Percentiles rank a stretch among this genome's conserved stretches.
phyloP scores from a whole-genome alignment of 2,113 vertebrate species.

The Sus scrofa region DNA sequence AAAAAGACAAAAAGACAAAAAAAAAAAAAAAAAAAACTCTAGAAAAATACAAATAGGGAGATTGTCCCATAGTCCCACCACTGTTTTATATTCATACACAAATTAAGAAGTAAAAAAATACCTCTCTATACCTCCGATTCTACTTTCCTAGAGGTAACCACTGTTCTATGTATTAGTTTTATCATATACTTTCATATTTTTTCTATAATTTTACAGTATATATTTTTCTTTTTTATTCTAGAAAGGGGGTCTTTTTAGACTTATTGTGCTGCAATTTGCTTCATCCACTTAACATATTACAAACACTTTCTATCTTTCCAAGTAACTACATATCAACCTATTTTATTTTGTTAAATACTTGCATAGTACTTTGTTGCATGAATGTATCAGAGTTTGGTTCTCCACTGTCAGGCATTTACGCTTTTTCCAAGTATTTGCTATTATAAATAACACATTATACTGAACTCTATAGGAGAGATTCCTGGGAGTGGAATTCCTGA shows the following conservation, averaged over 20 bases:
- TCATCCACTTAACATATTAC: not conserved
- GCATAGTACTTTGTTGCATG: not conserved
- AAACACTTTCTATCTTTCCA: not conserved
- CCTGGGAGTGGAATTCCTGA: not conserved
- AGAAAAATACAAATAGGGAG: constrained; percentile 18
- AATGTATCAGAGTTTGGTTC: not conserved
- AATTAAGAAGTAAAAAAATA: constrained; percentile 45
- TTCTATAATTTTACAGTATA: not conserved
- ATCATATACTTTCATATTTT: not conserved
- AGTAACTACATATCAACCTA: constrained; percentile 1
- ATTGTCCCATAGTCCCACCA: not conserved
- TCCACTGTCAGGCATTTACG: not conserved
- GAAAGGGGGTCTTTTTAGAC: not conserved
- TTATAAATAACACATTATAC: not conserved
- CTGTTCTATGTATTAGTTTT: not conserved
- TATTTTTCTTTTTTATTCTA: not conserved
- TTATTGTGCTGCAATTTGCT: not conserved
- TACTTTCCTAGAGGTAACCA: not conserved
- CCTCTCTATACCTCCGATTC: not conserved
- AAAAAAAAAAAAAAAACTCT: too few species aligned
- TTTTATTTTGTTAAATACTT: constrained; percentile 48
- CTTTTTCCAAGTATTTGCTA: constrained; percentile 31
- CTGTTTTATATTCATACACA: not conserved
- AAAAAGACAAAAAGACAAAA: too few species aligned
- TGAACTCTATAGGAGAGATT: not conserved